phyloP scores from a whole-genome alignment of 2,113 vertebrate species.

The Orycteropus afer region DNA sequence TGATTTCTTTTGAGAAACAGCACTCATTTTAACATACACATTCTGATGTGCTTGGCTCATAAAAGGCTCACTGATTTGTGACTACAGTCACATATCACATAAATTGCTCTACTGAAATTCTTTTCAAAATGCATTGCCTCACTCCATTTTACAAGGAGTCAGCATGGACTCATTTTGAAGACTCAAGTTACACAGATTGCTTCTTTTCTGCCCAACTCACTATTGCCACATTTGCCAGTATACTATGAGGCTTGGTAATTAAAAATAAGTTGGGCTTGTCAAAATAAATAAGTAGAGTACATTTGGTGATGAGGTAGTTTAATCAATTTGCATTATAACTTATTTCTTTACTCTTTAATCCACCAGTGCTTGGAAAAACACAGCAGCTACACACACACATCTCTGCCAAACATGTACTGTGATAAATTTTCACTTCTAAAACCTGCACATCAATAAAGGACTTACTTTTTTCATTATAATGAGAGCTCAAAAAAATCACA shows the following conservation, averaged over 20 bases:
- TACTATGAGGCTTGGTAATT: conserved; percentile 43
- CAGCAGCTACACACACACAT: not conserved
- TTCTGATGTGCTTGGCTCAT: conserved; percentile 66
- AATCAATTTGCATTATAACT: conserved; percentile 19
- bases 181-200: conserved; percentile 70
- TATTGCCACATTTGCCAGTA: conserved; percentile 37
- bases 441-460: not conserved
- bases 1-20: conserved; percentile 61
- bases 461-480: conserved; percentile 54
- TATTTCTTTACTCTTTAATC: conserved; percentile 53
- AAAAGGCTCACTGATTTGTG: conserved; percentile 68
- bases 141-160: conserved; percentile 70
- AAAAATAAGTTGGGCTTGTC: conserved; percentile 73
- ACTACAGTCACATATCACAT: conserved; percentile 65
- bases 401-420: not conserved
- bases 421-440: conserved; percentile 48
- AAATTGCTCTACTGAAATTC: conserved; percentile 68
- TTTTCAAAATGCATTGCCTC: conserved; percentile 73
- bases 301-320: conserved; percentile 56
- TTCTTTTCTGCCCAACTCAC: conserved; percentile 64
- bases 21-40: conserved; percentile 25
- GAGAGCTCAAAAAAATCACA: conserved; percentile 39
- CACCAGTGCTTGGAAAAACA: conserved; percentile 26
- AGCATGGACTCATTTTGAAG: conserved; percentile 55
- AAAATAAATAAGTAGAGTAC: conserved; percentile 58